A percentile compares a stretch with the other conserved stretches of the same genome.
phyloP scores from a whole-genome alignment of 2,797 vertebrate genomes.

The Lutra lutra region DNA sequence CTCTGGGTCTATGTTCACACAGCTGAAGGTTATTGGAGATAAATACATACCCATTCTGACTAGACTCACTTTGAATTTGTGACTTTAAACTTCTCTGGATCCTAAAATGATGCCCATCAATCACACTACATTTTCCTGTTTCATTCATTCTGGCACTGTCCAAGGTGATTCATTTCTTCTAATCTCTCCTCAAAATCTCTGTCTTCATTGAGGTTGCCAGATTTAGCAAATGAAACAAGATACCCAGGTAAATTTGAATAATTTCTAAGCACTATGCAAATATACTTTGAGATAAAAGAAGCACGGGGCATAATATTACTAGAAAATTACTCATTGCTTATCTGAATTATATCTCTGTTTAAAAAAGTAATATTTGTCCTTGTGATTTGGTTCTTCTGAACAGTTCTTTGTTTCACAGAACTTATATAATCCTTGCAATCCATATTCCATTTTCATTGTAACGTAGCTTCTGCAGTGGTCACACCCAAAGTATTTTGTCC shows the following conservation, averaged over 20 bases:
- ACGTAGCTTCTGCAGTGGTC: neutral
- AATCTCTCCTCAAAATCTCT: neutral
- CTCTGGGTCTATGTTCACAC: rapidly evolving
- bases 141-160: neutral
- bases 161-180: neutral
- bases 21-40: neutral
- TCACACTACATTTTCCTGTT: neutral
- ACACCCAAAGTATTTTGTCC: neutral
- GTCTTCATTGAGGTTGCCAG: neutral
- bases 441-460: neutral
- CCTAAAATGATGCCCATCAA: neutral
- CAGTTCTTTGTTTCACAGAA: neutral
- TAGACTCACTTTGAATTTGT: neutral
- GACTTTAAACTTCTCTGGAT: neutral
- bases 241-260: neutral
- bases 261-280: neutral
- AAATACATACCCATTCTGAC: neutral
- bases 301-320: neutral
- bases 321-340: neutral
- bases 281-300: neutral
- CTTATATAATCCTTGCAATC: neutral
- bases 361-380: neutral
- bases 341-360: neutral
- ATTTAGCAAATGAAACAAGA: neutral
- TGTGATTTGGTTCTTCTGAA: neutral